Conservation (phyloP, 2,888 invertebrate genomes). For the Rhagophthalmus giganteus region DNA sequence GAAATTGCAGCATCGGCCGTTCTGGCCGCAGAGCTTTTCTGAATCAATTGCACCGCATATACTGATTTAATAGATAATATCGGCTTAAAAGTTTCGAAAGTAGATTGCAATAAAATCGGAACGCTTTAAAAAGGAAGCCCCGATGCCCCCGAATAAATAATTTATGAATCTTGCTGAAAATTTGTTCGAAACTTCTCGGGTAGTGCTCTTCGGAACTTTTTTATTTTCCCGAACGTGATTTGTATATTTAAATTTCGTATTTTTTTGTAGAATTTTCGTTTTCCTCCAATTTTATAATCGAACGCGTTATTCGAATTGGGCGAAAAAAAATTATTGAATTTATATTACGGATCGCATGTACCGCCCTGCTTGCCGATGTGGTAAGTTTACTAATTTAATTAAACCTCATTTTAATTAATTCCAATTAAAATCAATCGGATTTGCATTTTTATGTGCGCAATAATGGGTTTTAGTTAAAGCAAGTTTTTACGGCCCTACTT, state of each 20-base stretch:
- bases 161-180: constrained; percentile 25
- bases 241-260: constrained; percentile 27
- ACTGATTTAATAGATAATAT: constrained; percentile 12
- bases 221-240: constrained; percentile 29
- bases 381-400: constrained; percentile 20
- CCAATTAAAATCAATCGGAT: constrained; percentile 10
- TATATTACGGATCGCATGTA: neutral
- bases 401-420: constrained; percentile 13
- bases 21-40: constrained; percentile 3
- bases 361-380: constrained; percentile 2
- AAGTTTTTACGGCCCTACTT: too few relatives aligned
- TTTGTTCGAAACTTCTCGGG: constrained; percentile 24
- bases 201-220: constrained; percentile 20
- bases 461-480: neutral
- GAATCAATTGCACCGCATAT: constrained; percentile 4
- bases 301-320: constrained; percentile 5
- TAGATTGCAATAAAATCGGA: constrained; percentile 13
- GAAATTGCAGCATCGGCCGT: constrained; percentile 11
- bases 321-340: constrained; percentile 1
- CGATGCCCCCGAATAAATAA: constrained; percentile 19
- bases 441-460: neutral
- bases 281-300: constrained; percentile 9
- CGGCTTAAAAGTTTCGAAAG: constrained; percentile 5
- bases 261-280: constrained; percentile 16
- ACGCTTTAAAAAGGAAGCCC: constrained; percentile 1